Conservation (phyloP, 1,140 invertebrate species). For the Euwallacea fornicatus region DNA sequence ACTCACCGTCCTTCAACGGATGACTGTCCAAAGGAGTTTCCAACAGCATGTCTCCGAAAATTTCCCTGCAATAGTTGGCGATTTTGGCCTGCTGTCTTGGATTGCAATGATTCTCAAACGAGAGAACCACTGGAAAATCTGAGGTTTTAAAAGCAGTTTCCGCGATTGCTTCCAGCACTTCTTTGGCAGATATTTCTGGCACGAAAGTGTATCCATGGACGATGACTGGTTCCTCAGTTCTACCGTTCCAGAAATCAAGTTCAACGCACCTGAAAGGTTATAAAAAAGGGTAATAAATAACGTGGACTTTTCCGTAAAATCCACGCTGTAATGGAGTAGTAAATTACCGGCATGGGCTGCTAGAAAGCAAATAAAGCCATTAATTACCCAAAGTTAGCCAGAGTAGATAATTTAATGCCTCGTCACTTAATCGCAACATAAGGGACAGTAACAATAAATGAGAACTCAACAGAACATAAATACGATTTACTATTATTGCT, state of each 20-base stretch:
- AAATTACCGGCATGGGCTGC: conserved; percentile 14
- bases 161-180: conserved; percentile 95
- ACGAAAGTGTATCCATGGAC: conserved; percentile 98
- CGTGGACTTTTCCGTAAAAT: conserved; percentile 16
- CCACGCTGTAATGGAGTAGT: conserved; percentile 12
- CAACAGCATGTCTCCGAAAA: conserved; percentile 94
- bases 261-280: conserved; percentile 76
- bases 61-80: conserved; percentile 92
- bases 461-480: too few relatives aligned
- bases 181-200: conserved; percentile 91
- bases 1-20: conserved; percentile 30
- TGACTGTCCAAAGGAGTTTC: conserved; percentile 84
- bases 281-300: background rate
- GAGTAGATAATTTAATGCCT: conserved; percentile 12
- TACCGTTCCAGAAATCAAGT: conserved; percentile 97
- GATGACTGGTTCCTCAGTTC: conserved; percentile 92
- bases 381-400: conserved; percentile 13
- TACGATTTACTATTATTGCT: too few relatives aligned
- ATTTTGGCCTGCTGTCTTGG: conserved; percentile 96
- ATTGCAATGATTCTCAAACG: conserved; percentile 98
- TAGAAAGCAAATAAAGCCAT: conserved; percentile 21
- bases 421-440: conserved; percentile 2
- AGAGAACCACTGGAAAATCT: conserved; percentile 93
- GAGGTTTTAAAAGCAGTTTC: conserved; percentile 98
- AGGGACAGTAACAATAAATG: conserved; percentile 1